Conservation (phyloP, 2,113 vertebrate species). For the Onychostoma macrolepis region DNA sequence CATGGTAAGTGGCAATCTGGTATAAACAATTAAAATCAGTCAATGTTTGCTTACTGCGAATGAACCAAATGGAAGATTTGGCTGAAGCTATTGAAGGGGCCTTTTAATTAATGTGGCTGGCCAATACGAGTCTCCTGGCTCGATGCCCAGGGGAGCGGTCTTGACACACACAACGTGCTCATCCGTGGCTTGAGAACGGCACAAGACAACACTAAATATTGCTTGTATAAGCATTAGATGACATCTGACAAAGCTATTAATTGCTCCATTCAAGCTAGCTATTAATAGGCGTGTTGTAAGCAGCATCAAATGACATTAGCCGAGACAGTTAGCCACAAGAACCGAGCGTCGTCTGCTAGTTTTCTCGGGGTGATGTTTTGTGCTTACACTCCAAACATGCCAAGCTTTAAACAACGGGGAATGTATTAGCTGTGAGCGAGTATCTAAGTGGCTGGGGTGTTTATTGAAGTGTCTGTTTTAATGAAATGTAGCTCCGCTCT, state of each 20-base stretch:
- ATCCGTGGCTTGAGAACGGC: conserved; percentile 46
- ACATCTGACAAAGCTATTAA: conserved; percentile 59
- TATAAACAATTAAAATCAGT: conserved; percentile 60
- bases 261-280: conserved; percentile 55
- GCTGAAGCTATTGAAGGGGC: conserved; percentile 39
- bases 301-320: conserved; percentile 56
- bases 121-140: conserved; percentile 55
- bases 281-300: conserved; percentile 55
- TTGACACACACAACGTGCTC: conserved; percentile 49
- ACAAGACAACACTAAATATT: conserved; percentile 57
- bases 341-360: conserved; percentile 40
- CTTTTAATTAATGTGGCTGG: conserved; percentile 65
- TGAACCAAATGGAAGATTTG: conserved; percentile 52
- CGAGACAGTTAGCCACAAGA: conserved; percentile 50
- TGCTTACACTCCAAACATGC: conserved; percentile 47
- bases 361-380: conserved; percentile 22
- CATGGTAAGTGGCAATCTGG: conserved; percentile 62
- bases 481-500: conserved; percentile 47
- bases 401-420: conserved; percentile 44
- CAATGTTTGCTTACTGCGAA: conserved; percentile 58
- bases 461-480: conserved; percentile 58
- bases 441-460: conserved; percentile 51
- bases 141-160: conserved; percentile 51
- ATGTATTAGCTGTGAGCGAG: conserved; percentile 44
- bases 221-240: conserved; percentile 62